phyloP scores from a whole-genome alignment of 2,113 vertebrate species.

The Sisor rabdophorus region DNA sequence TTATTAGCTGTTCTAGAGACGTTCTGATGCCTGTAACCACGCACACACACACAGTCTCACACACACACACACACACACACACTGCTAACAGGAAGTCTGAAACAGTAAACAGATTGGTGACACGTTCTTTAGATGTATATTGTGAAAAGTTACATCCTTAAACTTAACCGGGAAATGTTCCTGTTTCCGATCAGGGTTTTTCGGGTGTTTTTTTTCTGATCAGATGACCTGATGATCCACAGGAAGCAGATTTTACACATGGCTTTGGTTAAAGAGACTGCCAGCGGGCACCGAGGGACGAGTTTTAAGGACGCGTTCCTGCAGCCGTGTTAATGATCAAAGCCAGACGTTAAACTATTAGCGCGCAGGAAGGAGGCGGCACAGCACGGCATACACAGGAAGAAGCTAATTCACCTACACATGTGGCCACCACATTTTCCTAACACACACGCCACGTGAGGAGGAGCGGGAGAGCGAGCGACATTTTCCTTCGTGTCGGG shows the following conservation, averaged over 20 bases:
- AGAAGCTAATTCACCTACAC: constrained; percentile 36
- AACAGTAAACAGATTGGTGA: not conserved
- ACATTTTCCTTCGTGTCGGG: not conserved
- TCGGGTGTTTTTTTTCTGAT: too few relatives aligned
- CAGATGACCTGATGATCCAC: not conserved
- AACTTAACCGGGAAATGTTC: too few relatives aligned
- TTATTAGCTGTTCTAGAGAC: not conserved
- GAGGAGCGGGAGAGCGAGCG: not conserved
- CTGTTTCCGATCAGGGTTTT: too few relatives aligned
- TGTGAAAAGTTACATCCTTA: too few relatives aligned
- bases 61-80: not conserved
- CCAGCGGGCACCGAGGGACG: not conserved
- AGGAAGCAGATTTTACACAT: too few relatives aligned
- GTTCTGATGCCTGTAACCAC: not conserved
- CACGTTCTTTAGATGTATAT: not conserved
- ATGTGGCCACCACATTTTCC: constrained; percentile 34
- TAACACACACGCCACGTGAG: constrained; percentile 5
- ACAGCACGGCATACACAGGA: constrained; percentile 32
- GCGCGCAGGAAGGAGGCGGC: constrained; percentile 33
- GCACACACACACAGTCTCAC: too few relatives aligned
- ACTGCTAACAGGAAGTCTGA: not conserved
- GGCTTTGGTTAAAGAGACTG: not conserved
- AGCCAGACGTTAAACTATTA: constrained; percentile 25
- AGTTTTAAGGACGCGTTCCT: not conserved
- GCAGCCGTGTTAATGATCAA: constrained; percentile 4